Percentiles rank a stretch among this genome's conserved stretches.
Conservation (phyloP, 64 coral and sea anemone species). For the Platygyra sinensis region DNA sequence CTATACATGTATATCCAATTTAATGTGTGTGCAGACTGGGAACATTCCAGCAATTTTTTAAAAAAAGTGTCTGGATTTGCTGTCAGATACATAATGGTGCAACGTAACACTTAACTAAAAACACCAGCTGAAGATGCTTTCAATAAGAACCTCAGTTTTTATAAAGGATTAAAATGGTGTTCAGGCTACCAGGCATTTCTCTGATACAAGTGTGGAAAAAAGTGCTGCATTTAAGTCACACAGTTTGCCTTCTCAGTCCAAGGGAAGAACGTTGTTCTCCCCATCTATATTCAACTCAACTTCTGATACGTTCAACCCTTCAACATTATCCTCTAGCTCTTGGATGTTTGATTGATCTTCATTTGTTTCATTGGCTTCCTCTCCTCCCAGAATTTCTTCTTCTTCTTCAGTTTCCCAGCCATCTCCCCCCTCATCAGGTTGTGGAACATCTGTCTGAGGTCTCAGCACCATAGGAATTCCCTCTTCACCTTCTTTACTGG, state of each 20-base stretch:
- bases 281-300: background rate
- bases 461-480: background rate
- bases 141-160: too few species aligned
- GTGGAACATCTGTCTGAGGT: background rate
- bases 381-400: background rate
- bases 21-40: too few species aligned
- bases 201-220: too few species aligned
- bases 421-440: background rate
- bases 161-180: too few species aligned
- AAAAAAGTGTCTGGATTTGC: too few species aligned
- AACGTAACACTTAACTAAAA: too few species aligned
- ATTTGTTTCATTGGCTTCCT: background rate
- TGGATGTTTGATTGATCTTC: background rate
- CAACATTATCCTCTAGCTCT: background rate
- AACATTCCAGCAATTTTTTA: too few species aligned
- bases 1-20: too few species aligned
- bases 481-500: background rate
- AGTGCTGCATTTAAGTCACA: too few species aligned
- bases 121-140: too few species aligned
- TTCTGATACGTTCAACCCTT: background rate
- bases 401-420: background rate
- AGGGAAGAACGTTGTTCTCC: background rate
- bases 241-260: background rate
- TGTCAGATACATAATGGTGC: too few species aligned
- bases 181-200: too few species aligned